A percentile compares a stretch with the other conserved stretches of the same genome.
Conservation (phyloP, 2,797 vertebrate genomes). For the Halcyon badia region DNA sequence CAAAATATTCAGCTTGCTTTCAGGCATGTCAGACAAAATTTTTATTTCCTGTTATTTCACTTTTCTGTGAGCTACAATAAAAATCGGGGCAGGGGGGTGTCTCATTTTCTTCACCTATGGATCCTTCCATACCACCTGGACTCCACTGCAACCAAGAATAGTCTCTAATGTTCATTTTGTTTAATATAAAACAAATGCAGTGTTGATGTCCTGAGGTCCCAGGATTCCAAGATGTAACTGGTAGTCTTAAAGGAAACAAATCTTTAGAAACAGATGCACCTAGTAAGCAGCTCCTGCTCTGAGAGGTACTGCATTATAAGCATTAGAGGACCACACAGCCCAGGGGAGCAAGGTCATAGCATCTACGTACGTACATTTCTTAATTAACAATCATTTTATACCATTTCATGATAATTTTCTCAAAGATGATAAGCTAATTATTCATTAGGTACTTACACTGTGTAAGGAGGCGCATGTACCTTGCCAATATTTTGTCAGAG, state of each 20-base stretch:
- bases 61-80: not conserved
- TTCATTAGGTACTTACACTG: not conserved
- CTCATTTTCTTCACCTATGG: not conserved
- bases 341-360: not conserved
- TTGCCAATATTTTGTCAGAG: not conserved
- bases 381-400: not conserved
- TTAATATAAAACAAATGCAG: not conserved
- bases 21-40: not conserved
- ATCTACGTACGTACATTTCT: not conserved
- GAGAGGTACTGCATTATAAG: not conserved
- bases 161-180: not conserved
- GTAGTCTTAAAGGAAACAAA: conserved; percentile 2
- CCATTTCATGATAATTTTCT: not conserved
- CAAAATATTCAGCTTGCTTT: not conserved
- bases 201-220: not conserved
- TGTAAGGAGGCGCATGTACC: not conserved
- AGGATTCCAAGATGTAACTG: not conserved
- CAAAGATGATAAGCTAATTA: not conserved
- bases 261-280: not conserved
- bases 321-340: not conserved
- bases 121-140: not conserved
- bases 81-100: not conserved
- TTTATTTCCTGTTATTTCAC: conserved; percentile 2
- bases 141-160: not conserved
- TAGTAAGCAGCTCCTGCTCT: not conserved